These are phyloP conservation scores for Lobophora halterata DNA, from an alignment of 2,888 invertebrate species.

Conservation along the genomic window DNA sequence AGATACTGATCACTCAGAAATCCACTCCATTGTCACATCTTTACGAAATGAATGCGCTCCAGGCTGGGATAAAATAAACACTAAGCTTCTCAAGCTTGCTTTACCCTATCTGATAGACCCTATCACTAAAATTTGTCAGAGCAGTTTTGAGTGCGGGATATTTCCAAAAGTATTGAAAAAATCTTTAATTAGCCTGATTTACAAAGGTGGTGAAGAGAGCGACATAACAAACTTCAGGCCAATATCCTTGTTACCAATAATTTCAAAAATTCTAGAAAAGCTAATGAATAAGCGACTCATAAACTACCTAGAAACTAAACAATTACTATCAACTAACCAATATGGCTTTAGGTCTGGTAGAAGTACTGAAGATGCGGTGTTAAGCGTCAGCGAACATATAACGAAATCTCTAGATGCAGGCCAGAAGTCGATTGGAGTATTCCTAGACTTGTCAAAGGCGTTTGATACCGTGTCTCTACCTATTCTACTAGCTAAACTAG, in stretches of 20 bases:
- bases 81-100: neutral
- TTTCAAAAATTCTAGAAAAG: constrained; percentile 1
- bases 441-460: too few relatives aligned
- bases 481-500: too few relatives aligned
- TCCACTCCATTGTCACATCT: neutral
- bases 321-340: neutral
- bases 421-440: too few relatives aligned
- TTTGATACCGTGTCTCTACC: too few relatives aligned
- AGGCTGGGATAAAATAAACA: neutral
- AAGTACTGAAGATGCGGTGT: too few relatives aligned
- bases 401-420: too few relatives aligned
- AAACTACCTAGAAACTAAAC: neutral
- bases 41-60: neutral
- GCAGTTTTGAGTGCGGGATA: neutral
- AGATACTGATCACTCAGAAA: neutral
- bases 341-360: neutral
- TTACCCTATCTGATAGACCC: neutral
- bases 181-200: neutral
- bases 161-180: neutral
- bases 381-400: too few relatives aligned
- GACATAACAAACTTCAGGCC: neutral
- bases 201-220: neutral
- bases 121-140: neutral
- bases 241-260: neutral
- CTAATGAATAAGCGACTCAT: neutral